Base-by-base conservation (phyloP, 2,797 vertebrate species). In the Lagorchestes hirsutus region DNA sequence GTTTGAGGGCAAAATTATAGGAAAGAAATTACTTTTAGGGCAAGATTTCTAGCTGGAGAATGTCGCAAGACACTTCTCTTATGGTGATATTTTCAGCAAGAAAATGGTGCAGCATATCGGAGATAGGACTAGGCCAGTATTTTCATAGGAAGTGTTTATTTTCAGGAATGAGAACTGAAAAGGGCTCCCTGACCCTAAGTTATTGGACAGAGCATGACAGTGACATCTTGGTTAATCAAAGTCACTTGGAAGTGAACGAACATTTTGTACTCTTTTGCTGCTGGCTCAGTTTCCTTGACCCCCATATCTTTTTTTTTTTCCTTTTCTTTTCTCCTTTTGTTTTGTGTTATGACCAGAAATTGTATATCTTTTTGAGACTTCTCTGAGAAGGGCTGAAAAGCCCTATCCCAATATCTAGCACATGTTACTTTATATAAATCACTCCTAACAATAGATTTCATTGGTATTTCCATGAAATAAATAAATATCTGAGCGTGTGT, bases 1-100 rank as follows among this genome's bases (percentile, higher is more conserved):
- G 57, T 24, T 91, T 93, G 31, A 55, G 92, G 92, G 13, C 29
- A 96, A n/a, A 52, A n/a, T 54, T n/a, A 87, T 0, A 94, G 34
- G 54, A 95, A 97, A 50, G 16, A 1, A 0, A 13, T 52, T 97
- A 90, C 90, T 94, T 95, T 95, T 91, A 92, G 62, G 93, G 95
- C 16, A 97, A 46, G n/a, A 93, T 58, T 97, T 46, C 34, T 96
- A 91, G 96, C 24, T 27, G 87, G 56, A 55, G 4, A 94, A 5
- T 74, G 82, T 97, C 91, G 6, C 0, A 96, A 96, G 31, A 95
- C 91, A 67, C 54, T 55, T 97, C 93, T 97, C 55, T 52, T 90
- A 94, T 67, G 55, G 28, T 34, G 91, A 93, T 92, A 96, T 62
- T 97, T 95, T 54, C 1, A 92, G 62, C 0, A 94, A 91, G 87